These are phyloP conservation scores for Galago senegalensis DNA, from an alignment of 2,797 vertebrate species.

Conservation along the genomic window DNA sequence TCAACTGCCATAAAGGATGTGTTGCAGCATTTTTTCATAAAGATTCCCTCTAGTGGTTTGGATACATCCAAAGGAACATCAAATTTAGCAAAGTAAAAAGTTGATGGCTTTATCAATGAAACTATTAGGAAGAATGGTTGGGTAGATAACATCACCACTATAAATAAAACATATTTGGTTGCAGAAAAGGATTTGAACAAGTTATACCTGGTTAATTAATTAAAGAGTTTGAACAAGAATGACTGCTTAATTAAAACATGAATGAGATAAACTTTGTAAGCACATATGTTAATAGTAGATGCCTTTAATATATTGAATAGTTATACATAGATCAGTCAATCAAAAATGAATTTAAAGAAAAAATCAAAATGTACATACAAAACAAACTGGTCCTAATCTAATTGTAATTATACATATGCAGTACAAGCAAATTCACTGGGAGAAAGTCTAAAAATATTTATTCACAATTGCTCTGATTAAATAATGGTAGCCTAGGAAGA, in stretches of 20 bases:
- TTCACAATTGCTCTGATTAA: not conserved
- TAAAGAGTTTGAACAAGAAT: not conserved
- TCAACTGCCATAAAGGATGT: not conserved
- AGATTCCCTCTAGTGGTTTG: not conserved
- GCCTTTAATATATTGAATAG: not conserved
- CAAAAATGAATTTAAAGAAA: not conserved
- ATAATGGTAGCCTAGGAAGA: not conserved
- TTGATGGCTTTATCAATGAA: not conserved
- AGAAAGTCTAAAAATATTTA: not conserved
- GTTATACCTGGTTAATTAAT: not conserved
- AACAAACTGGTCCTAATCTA: not conserved
- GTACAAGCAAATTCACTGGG: not conserved
- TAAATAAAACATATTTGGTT: not conserved
- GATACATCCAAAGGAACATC: not conserved
- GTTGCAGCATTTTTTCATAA: rapidly evolving
- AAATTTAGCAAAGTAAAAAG: not conserved
- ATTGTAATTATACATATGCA: not conserved
- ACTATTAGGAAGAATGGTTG: too few relatives aligned
- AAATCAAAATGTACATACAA: not conserved
- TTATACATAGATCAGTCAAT: not conserved
- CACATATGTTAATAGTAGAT: not conserved
- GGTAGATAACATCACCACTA: not conserved
- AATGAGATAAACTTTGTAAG: not conserved
- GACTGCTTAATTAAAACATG: not conserved
- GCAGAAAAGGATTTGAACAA: not conserved